Conservation (phyloP, 2,797 vertebrate genomes). For the Protonibea diacanthus region DNA sequence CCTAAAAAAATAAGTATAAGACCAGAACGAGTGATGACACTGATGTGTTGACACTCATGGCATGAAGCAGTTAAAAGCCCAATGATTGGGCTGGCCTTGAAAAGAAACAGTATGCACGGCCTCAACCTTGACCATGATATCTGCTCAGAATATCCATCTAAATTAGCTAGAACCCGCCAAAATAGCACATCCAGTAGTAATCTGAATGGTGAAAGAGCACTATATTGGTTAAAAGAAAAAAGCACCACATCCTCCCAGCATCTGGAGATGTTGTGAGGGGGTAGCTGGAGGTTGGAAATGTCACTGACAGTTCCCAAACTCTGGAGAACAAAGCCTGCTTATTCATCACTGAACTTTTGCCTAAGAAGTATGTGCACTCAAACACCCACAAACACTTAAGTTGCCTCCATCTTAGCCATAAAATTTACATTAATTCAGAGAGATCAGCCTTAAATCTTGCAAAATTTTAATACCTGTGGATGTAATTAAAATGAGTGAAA, state of each 20-base stretch:
- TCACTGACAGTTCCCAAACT: constrained; percentile 72
- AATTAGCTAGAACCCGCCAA: constrained; percentile 37
- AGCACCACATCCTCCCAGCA: constrained; percentile 78
- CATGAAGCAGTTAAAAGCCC: neutral
- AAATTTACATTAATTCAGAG: constrained; percentile 52
- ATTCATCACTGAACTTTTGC: constrained; percentile 78
- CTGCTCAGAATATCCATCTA: constrained; percentile 51
- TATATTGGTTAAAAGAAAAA: constrained; percentile 72
- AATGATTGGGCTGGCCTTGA: neutral
- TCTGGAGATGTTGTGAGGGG: constrained; percentile 77
- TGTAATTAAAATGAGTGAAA: constrained; percentile 62
- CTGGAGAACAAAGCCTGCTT: constrained; percentile 78
- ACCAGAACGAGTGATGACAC: neutral
- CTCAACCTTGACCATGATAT: constrained; percentile 34
- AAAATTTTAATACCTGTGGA: constrained; percentile 59
- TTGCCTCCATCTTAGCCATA: constrained; percentile 46
- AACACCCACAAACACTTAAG: constrained; percentile 67
- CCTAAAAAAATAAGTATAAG: neutral
- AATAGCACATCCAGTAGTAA: constrained; percentile 68
- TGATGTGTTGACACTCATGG: constrained; percentile 3
- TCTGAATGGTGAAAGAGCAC: constrained; percentile 67
- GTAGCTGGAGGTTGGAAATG: constrained; percentile 67
- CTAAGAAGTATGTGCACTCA: constrained; percentile 59
- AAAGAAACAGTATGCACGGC: constrained; percentile 4
- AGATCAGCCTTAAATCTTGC: constrained; percentile 28